Percentiles rank a stretch among this genome's conserved stretches.
These are phyloP conservation scores for Melipona quadrifasciata DNA, from an alignment of 1,140 invertebrate genomes.

Conservation along the genomic window DNA sequence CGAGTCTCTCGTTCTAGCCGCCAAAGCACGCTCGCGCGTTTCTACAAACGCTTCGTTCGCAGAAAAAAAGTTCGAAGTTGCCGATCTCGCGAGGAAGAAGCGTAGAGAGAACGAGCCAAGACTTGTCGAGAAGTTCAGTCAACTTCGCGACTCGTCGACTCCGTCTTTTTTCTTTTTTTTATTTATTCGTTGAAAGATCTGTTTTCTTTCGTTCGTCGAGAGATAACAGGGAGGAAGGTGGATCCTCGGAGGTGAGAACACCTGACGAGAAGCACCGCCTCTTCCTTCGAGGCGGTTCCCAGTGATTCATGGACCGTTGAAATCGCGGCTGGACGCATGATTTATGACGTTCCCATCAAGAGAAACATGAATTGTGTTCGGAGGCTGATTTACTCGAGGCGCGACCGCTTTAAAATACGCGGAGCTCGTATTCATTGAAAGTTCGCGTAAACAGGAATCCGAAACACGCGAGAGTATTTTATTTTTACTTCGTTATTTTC, in stretches of 20 bases:
- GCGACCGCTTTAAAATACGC: neutral
- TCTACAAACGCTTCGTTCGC: slow-evolving; percentile 6
- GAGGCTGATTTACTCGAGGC: neutral
- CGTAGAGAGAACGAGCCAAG: slow-evolving; percentile 29
- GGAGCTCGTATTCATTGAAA: neutral
- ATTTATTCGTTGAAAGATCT: neutral
- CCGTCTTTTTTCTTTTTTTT: slow-evolving; percentile 23
- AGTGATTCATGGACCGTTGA: slow-evolving; percentile 34
- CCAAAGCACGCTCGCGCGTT: slow-evolving; percentile 4
- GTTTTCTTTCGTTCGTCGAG: slow-evolving; percentile 12
- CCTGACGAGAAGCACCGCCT: neutral
- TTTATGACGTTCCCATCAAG: slow-evolving; percentile 23
- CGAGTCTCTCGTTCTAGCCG: slow-evolving; percentile 12
- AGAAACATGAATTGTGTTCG: slow-evolving; percentile 10
- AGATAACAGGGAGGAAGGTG: slow-evolving; percentile 22
- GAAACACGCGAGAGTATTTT: neutral
- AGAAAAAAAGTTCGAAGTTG: slow-evolving; percentile 36
- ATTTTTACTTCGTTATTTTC: neutral
- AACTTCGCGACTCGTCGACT: slow-evolving; percentile 13
- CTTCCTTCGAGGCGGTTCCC: neutral
- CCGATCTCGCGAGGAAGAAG: slow-evolving; percentile 20
- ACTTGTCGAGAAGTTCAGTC: slow-evolving; percentile 13
- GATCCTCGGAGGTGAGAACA: neutral
- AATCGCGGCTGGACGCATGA: slow-evolving; percentile 37
- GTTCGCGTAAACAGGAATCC: neutral